Base-by-base conservation (phyloP, 2,113 vertebrate genomes). In the Ophthalmolycus amberensis region DNA sequence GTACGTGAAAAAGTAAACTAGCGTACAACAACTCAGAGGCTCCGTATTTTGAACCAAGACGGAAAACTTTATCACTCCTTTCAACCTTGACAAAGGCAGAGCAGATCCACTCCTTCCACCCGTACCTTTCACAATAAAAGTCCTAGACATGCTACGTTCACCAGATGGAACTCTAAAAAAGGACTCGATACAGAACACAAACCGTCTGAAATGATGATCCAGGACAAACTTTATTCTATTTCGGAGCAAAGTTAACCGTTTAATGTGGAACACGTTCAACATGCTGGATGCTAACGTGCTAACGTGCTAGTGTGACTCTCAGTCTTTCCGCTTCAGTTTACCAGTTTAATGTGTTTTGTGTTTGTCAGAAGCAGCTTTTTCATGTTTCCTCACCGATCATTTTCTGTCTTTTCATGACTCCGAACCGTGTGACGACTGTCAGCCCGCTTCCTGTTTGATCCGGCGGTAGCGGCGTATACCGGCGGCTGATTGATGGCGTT, bases 361-460 rank as follows among this genome's bases (percentile, higher is more conserved):
- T 71, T 73, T 79, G 75, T 85, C 82, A 76, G 82, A 59, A 5
- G 77, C 82, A 59, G 73, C 32, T 34, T 80, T 75, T 70, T 79
- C 75, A 70, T 56, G 72, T 84, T 69, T 58, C 63, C 82, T 79
- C 73, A 0, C 74, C 63, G 50, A 79, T 82, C 80, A 29, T 7
- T 69, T 60, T 71, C 75, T 64, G 52, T 87, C 58, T 79, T 70
- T 76, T 75, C 65, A 76, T 11, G 60, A 37, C 77, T 75, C 40
- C 20, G 12, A 42, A 83, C 74, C 5, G 34, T 32, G 73, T 68
- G 68, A 77, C 25, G 59, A 42, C 85, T 70, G 84, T 79, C 74
- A 38, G 76, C 34, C 71, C 78, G 9, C 80, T 77, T 88, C 90
- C 72, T 14, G 76, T 86, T 65, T 81, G 82, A 90, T 90, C 74